Evolutionary conservation across 2,888 invertebrate species (phyloP).

Genomic region (Acrobasis repandana): DNA sequence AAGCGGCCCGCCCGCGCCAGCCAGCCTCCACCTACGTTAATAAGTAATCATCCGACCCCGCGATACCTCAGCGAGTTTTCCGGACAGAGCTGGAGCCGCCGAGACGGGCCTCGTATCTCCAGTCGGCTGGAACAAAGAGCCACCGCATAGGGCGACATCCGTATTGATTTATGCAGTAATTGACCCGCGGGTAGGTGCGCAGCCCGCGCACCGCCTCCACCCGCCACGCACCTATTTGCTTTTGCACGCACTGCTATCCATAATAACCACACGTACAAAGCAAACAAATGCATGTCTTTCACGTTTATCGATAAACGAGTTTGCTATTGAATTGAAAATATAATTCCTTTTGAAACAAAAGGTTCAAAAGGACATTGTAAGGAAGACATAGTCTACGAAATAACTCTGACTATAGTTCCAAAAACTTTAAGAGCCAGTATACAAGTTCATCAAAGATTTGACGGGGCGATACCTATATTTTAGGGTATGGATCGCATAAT

Average conservation of each 20-base stretch:
- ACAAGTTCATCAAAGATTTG: slow-evolving; percentile 58
- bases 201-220: slow-evolving; percentile 56
- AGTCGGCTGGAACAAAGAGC: slow-evolving; percentile 76
- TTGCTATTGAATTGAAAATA: too few species aligned
- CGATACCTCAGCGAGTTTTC: slow-evolving; percentile 79
- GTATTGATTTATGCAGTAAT: slow-evolving; percentile 78
- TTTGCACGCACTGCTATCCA: slow-evolving; percentile 49
- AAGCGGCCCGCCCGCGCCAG: slow-evolving; percentile 77
- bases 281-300: slow-evolving; percentile 32
- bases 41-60: slow-evolving; percentile 82
- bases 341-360: slow-evolving; percentile 27
- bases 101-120: slow-evolving; percentile 75
- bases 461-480: slow-evolving; percentile 46
- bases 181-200: slow-evolving; percentile 74
- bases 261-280: slow-evolving; percentile 29
- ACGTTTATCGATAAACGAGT: slow-evolving; percentile 24
- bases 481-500: slow-evolving; percentile 42
- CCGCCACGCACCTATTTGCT: slow-evolving; percentile 60
- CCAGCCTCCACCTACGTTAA: slow-evolving; percentile 83
- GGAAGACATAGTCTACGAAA: background rate
- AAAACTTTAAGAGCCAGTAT: slow-evolving; percentile 24
- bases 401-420: background rate
- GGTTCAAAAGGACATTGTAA: background rate
- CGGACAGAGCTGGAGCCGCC: slow-evolving; percentile 74
- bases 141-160: slow-evolving; percentile 70